Evolutionary conservation across 2,888 invertebrate genomes (phyloP), one percentile per base, ranked within the genome.

Genomic region (Melanophora roralis): DNA sequence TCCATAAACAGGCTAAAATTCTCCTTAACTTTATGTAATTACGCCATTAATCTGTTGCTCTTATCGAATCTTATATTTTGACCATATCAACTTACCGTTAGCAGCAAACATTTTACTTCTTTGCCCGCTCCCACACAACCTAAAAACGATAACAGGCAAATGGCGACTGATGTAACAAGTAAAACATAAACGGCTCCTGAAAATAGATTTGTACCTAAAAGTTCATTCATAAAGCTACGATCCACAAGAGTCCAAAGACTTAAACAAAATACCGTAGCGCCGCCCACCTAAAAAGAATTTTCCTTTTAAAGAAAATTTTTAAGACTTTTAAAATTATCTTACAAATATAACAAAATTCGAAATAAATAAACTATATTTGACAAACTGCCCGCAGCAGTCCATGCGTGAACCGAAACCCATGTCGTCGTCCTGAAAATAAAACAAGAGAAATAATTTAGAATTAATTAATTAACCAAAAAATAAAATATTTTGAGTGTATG

Each of bases 41-140:
- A n/a, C n/a, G n/a, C n/a, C n/a, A n/a, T n/a, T n/a, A n/a, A n/a
- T n/a, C n/a, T n/a, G n/a, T n/a, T n/a, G n/a, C n/a, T n/a, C n/a
- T n/a, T n/a, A n/a, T n/a, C n/a, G n/a, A n/a, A n/a, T n/a, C n/a
- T n/a, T n/a, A n/a, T n/a, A n/a, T n/a, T n/a, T n/a, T n/a, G n/a
- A n/a, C n/a, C n/a, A n/a, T n/a, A n/a, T 14, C 14, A 3, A 91
- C 93, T 92, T 91, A 97, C 97, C 91, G 95, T 95, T 72, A 97
- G 92, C 57, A 98, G 93, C 93, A 98, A 94, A 90, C 97, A 98
- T 90, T 96, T 95, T 87, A 97, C 95, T 92, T 98, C 98, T 88
- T 95, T 96, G 53, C 96, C 94, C n/a, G 98, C 97, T 51, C 98
- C 98, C 86, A 96, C 92, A 90, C 97, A 98, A 73, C 98, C 98